Percentiles rank a stretch among this genome's conserved stretches.
Conservation (phyloP, 2,888 invertebrate species). For the Diadegma fenestrale region DNA sequence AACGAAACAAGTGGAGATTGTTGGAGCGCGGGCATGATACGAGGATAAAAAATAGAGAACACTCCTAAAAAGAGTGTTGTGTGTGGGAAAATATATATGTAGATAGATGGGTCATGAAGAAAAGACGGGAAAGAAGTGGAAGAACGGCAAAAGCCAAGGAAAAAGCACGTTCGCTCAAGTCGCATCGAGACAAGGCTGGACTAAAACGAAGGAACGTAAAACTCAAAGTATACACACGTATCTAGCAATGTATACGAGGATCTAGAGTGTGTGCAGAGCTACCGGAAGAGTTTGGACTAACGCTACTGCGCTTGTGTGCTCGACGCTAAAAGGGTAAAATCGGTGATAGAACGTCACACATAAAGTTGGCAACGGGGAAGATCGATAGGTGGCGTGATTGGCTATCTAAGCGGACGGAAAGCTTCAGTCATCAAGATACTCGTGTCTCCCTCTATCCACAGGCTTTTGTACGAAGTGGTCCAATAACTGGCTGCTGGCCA, state of each 20-base stretch:
- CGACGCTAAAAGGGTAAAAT: slow-evolving; percentile 13
- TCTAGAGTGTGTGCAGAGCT: slow-evolving; percentile 7
- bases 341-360: slow-evolving; percentile 8
- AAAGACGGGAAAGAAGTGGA: slow-evolving; percentile 34
- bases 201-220: slow-evolving; percentile 2
- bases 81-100: background rate
- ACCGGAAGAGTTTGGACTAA: slow-evolving; percentile 22
- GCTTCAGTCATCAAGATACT: slow-evolving; percentile 27
- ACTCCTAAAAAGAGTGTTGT: background rate
- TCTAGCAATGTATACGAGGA: background rate
- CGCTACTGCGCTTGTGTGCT: slow-evolving; percentile 12
- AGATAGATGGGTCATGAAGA: slow-evolving; percentile 4
- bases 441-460: slow-evolving; percentile 67
- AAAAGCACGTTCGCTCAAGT: slow-evolving; percentile 63
- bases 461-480: slow-evolving; percentile 10
- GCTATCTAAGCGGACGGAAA: slow-evolving; percentile 37
- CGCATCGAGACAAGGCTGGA: slow-evolving; percentile 38
- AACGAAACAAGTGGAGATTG: background rate
- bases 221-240: slow-evolving; percentile 3
- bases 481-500: slow-evolving; percentile 39
- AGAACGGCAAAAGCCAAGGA: slow-evolving; percentile 47
- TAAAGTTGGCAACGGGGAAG: background rate
- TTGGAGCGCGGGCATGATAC: slow-evolving; percentile 12
- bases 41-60: slow-evolving; percentile 38
- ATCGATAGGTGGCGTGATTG: slow-evolving; percentile 28